Evolutionary conservation across 2,797 vertebrate species (phyloP).

Genomic region (Peromyscus aztecus): DNA sequence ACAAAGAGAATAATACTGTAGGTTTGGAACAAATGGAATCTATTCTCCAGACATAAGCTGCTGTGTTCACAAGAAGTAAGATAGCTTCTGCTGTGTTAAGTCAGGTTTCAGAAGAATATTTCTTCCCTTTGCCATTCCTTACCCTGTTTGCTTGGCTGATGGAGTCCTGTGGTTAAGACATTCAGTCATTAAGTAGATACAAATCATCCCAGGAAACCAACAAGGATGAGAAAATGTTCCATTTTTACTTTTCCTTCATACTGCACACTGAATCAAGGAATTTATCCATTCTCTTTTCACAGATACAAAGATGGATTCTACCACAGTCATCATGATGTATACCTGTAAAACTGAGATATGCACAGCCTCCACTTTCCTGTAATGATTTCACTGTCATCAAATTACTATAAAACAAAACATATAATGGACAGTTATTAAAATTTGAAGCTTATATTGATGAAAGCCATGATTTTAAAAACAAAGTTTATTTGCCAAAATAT

Average conservation of each 20-base stretch:
- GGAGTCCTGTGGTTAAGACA: background rate
- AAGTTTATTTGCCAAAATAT: background rate
- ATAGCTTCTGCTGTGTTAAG: background rate
- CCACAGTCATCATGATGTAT: accelerated
- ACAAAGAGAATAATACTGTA: background rate
- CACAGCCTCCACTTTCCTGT: background rate
- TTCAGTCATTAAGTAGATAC: background rate
- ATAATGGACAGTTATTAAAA: background rate
- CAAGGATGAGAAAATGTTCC: background rate
- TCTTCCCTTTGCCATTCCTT: background rate
- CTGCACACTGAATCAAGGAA: accelerated
- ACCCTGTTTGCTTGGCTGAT: background rate
- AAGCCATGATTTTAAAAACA: background rate
- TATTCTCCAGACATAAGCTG: background rate
- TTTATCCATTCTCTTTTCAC: background rate
- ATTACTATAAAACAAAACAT: constrained; percentile 22
- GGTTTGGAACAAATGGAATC: background rate
- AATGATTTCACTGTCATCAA: accelerated
- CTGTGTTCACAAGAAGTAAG: background rate
- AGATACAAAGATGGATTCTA: background rate
- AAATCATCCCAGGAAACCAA: background rate
- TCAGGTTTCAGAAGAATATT: background rate
- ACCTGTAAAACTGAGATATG: constrained; percentile 28
- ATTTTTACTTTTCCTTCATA: constrained; percentile 10
- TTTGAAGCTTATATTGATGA: background rate